Conservation (phyloP, 2,888 invertebrate genomes). For the Netelia melanura region DNA sequence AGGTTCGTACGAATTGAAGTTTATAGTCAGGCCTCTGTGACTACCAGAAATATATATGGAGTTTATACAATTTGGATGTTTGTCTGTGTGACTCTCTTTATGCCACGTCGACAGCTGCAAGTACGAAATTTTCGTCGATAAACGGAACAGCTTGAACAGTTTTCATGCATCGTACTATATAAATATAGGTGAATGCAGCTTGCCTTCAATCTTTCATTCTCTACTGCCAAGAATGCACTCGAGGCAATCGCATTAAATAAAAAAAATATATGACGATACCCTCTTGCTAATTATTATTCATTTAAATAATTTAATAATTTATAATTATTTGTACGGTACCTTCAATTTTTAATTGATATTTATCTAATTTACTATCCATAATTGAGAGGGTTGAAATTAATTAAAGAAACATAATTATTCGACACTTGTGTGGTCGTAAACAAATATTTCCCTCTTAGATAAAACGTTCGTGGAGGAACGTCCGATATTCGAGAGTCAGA, state of each 20-base stretch:
- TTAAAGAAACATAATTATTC: background rate
- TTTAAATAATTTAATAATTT: too few relatives aligned
- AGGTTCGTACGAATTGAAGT: conserved; percentile 56
- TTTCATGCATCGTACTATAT: conserved; percentile 42
- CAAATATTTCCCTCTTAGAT: conserved; percentile 71
- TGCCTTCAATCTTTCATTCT: conserved; percentile 21
- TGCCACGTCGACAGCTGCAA: conserved; percentile 53
- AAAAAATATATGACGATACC: background rate
- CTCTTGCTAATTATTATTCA: too few relatives aligned
- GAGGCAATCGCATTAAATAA: conserved; percentile 26
- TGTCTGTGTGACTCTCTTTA: conserved; percentile 18
- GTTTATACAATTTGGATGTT: background rate
- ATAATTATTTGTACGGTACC: too few relatives aligned
- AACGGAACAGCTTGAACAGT: conserved; percentile 43
- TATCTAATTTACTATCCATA: too few relatives aligned
- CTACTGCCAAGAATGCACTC: conserved; percentile 1
- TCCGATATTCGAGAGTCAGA: conserved; percentile 80
- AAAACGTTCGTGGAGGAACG: conserved; percentile 71
- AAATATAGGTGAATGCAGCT: background rate
- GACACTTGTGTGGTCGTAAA: background rate
- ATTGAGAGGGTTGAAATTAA: too few relatives aligned
- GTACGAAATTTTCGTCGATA: conserved; percentile 62
- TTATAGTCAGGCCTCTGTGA: conserved; percentile 37
- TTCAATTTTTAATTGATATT: too few relatives aligned
- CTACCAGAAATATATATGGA: conserved; percentile 28